Evolutionary conservation across 2,797 vertebrate species (phyloP).

Genomic region (Nannoperca obscura): DNA sequence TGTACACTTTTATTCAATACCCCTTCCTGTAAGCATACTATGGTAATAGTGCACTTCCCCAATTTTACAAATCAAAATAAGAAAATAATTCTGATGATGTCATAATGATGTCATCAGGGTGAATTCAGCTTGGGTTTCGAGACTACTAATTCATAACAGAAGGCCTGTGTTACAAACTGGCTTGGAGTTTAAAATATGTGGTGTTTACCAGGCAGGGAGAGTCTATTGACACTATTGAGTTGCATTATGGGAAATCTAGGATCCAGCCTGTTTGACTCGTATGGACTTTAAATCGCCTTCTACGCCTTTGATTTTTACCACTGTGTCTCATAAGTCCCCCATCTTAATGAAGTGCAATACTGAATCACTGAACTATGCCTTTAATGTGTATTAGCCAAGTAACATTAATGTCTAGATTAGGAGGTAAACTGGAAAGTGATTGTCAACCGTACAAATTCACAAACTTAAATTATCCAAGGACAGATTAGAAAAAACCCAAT

Average conservation of each 20-base stretch:
- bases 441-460: not conserved
- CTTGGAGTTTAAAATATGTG: not conserved
- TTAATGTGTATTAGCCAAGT: not conserved
- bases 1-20: not conserved
- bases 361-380: not conserved
- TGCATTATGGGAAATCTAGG: not conserved
- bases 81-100: constrained; percentile 1
- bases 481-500: not conserved
- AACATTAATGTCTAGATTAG: not conserved
- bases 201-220: not conserved
- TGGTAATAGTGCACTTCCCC: not conserved
- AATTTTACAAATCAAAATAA: not conserved
- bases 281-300: not conserved
- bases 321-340: not conserved
- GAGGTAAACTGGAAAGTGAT: not conserved
- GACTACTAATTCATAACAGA: not conserved
- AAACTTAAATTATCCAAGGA: not conserved
- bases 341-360: not conserved
- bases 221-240: not conserved
- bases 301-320: not conserved
- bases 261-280: not conserved
- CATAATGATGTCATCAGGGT: not conserved
- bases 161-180: too few species aligned
- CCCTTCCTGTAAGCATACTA: not conserved
- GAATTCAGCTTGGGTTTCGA: not conserved